Evolutionary conservation across 2,797 vertebrate genomes (phyloP), one percentile per base, ranked within the genome.

Genomic region (Trichosurus vulpecula): DNA sequence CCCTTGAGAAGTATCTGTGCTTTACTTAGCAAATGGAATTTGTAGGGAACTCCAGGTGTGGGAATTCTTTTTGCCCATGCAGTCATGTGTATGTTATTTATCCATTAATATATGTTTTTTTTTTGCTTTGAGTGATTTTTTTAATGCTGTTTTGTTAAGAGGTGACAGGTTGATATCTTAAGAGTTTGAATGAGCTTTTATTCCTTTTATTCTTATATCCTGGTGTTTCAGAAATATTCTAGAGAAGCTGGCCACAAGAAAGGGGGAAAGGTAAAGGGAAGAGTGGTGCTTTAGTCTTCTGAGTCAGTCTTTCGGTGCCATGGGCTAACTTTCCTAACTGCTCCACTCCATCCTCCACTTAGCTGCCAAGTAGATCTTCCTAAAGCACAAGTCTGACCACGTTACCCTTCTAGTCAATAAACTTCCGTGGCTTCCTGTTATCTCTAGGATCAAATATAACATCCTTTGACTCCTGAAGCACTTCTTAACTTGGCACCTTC

Each of bases 221-320:
- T 54, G 22, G 35, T 31, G 4, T 35, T 0, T 90, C 53, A 61
- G 6, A 35, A 22, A 58, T 35, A 16, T 89, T 93, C 51, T 92
- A 52, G 92, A 95, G 81, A 92, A 95, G 57, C 90, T 91, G 90
- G 53, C 91, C 41, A 56, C 54, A 93, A 55, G 94, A 92, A 94
- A 29, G 55, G 0, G 10, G 93, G 90, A 51, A 58, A 74, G 90
- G 57, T 47, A 30, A 9, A 81, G 74, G 74, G 41, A 81, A 35
- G 27, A 41, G 35, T n/a, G n/a, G n/a, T 3, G 16, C 61, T 22
- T 41, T 41, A 19, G 74, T 41, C 74, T 47, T 81, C 41, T 25
- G 41, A 41, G 27, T 27, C 66, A 91, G 11, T 94, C 57, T 54
- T 61, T 54, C 87, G 91, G 54, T 91, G 91, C 93, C 92, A 90